Conservation (phyloP, 2,113 vertebrate genomes). For the Campylorhamphus procurvoides region DNA sequence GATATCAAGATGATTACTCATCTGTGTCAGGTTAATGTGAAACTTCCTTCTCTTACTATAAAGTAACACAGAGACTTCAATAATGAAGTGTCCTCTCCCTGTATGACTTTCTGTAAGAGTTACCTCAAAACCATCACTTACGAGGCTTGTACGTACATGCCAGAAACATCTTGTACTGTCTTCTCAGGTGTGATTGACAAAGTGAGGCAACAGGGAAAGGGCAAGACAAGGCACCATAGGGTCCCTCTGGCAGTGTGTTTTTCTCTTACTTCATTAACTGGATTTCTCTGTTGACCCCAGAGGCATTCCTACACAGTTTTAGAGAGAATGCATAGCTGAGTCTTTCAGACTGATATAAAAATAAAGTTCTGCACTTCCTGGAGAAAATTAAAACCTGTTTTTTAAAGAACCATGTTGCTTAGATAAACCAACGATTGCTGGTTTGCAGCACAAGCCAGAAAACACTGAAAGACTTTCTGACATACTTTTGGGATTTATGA, state of each 20-base stretch:
- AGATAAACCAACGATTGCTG: not conserved
- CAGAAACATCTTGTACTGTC: not conserved
- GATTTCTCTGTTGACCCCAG: not conserved
- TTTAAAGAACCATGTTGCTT: not conserved
- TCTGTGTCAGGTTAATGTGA: not conserved
- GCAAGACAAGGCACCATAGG: not conserved
- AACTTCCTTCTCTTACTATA: not conserved
- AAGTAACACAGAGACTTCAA: not conserved
- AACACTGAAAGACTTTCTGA: not conserved
- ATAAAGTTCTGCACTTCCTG: not conserved
- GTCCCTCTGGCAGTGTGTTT: not conserved
- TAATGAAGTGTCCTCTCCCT: not conserved
- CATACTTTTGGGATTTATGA: not conserved
- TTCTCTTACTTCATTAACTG: not conserved
- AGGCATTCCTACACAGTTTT: not conserved
- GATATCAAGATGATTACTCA: constrained; percentile 56
- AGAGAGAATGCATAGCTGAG: not conserved
- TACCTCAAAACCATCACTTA: not conserved
- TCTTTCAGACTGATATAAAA: not conserved
- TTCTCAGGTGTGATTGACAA: not conserved
- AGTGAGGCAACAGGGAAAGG: not conserved
- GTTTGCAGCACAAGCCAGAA: not conserved
- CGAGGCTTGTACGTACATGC: not conserved
- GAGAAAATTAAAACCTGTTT: not conserved
- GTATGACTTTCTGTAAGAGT: not conserved